Evolutionary conservation across 2,888 invertebrate species (phyloP).

Genomic region (Stratiomys singularior): DNA sequence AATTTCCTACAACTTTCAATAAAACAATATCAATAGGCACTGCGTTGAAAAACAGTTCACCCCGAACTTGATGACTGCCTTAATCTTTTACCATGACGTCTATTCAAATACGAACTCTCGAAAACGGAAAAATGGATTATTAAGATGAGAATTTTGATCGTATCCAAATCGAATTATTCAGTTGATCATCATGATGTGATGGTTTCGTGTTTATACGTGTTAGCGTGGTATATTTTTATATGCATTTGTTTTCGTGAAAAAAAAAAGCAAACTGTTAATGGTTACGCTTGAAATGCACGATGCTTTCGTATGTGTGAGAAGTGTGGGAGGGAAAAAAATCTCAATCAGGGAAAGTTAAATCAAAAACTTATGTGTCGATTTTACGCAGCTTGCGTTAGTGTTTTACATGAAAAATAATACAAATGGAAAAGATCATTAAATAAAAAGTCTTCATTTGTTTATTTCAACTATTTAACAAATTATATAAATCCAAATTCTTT

Average conservation of each 20-base stretch:
- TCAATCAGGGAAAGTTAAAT: too few relatives aligned
- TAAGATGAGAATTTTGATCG: neutral
- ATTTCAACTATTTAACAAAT: conserved; percentile 45
- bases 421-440: conserved; percentile 17
- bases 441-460: conserved; percentile 44
- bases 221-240: neutral
- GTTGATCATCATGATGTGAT: neutral
- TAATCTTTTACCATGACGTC: neutral
- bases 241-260: conserved; percentile 5
- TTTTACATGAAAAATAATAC: conserved; percentile 2
- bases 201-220: neutral
- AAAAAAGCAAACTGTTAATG: neutral
- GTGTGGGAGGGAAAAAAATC: too few relatives aligned
- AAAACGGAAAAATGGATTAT: neutral
- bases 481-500: conserved; percentile 41
- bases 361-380: too few relatives aligned
- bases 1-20: conserved; percentile 35
- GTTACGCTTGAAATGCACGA: too few relatives aligned
- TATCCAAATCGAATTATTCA: neutral
- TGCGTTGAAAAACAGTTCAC: conserved; percentile 41
- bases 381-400: too few relatives aligned
- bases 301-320: too few relatives aligned
- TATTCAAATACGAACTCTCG: conserved; percentile 19
- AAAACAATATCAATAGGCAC: conserved; percentile 45
- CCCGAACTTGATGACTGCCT: conserved; percentile 31